Percentiles rank a stretch among this genome's conserved stretches.
Conservation (phyloP, 2,113 vertebrate species). For the Rhynchomys soricoides region DNA sequence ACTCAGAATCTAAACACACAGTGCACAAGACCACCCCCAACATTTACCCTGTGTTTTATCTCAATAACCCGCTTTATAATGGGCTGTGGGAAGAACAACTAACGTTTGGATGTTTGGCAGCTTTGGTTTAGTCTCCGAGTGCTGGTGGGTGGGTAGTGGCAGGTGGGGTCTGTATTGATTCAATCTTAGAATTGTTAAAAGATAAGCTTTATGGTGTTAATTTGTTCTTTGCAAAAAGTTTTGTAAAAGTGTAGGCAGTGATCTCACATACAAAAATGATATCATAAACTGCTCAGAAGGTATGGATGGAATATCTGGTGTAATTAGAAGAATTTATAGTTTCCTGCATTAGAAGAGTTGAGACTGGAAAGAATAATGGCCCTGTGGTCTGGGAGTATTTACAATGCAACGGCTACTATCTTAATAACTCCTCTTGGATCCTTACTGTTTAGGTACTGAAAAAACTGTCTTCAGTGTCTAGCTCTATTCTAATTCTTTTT, state of each 20-base stretch:
- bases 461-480: constrained; percentile 3
- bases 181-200: constrained; percentile 11
- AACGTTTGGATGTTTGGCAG: constrained; percentile 3
- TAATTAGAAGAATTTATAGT: neutral
- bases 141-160: neutral
- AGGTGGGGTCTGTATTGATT: neutral
- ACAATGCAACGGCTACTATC: neutral
- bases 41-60: neutral
- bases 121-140: constrained; percentile 43
- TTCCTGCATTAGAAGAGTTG: neutral
- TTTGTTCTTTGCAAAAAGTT: constrained; percentile 25
- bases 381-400: constrained; percentile 4
- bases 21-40: too few relatives aligned
- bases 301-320: neutral
- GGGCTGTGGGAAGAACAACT: neutral
- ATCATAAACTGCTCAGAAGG: constrained; percentile 1
- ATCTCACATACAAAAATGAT: constrained; percentile 18
- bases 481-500: neutral
- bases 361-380: neutral
- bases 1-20: too few relatives aligned
- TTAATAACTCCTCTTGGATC: neutral
- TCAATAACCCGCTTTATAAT: neutral
- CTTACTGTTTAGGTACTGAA: neutral
- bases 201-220: constrained; percentile 33
- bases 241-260: neutral